Evolutionary conservation across 2,888 invertebrate genomes (phyloP), one percentile per base, ranked within the genome.

Genomic region (Erebia aethiops): DNA sequence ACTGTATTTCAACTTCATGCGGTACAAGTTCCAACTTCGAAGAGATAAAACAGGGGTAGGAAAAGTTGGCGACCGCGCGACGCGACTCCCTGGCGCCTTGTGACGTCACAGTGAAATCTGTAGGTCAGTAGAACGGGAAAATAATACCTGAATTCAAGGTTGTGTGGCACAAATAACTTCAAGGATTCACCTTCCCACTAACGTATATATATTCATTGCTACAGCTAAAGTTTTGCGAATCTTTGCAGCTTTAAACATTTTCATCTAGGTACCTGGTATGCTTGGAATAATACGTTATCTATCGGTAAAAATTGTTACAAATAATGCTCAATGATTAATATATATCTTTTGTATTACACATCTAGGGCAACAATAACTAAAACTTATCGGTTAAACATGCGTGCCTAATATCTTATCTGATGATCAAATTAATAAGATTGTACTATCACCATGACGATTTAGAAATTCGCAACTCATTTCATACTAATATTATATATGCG

Each of bases 81-180:
- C 82, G 82, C 81, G 88, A 75, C 88, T 66, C 8, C 7, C 16
- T 18, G 88, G 82, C 87, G 84, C 83, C 87, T 75, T 54, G 80
- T 87, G 89, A 89, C 87, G 88, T 89, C 85, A 87, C 72, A 71
- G 79, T 72, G 80, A 84, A 84, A 84, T 80, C 76, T 79, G 78
- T 82, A 83, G 87, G 88, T 89, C 82, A 88, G 79, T 82, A 70
- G 85, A 82, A 75, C 80, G 80, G 73, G 79, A 78, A 81, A 81
- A 80, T 75, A 76, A 71, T 79, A 74, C 77, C 76, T 77, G 74
- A 70, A 80, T 84, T 85, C 87, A 88, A 87, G 87, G 89, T 86
- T 77, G 67, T 62, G 67, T 69, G 41, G 67, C 35, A 67, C 62
- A 76, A 75, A 74, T 69, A 74, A 69, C 60, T 26, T 65, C 68